Conservation (phyloP, 1,140 invertebrate species). For the Harpegnathos saltator region DNA sequence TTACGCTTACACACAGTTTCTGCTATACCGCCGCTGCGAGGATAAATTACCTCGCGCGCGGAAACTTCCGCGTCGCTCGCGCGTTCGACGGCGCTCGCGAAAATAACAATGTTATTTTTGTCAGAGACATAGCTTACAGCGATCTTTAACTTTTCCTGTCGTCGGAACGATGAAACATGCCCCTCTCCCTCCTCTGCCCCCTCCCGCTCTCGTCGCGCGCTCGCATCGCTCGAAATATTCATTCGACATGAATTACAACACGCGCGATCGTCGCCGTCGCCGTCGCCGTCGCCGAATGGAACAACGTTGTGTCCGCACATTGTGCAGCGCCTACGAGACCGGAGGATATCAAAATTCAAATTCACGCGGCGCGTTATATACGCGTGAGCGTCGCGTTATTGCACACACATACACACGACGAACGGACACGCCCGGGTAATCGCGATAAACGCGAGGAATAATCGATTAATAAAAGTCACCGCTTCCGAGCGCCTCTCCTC, state of each 20-base stretch:
- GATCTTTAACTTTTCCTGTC: not conserved
- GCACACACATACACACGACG: no score
- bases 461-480: not conserved
- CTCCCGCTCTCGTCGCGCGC: not conserved
- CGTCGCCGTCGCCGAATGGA: no score
- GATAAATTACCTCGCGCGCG: constrained; percentile 18
- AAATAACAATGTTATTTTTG: constrained; percentile 28
- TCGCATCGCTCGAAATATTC: no score
- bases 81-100: not conserved
- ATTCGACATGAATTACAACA: no score
- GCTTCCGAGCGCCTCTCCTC: not conserved
- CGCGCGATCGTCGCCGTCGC: no score
- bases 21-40: constrained; percentile 1
- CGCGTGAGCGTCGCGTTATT: not conserved
- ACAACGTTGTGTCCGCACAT: no score
- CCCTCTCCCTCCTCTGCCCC: no score
- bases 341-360: no score
- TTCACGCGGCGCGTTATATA: no score
- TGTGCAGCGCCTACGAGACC: no score
- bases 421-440: not conserved
- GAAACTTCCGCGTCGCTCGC: not conserved
- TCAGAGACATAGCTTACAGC: not conserved
- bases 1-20: constrained; percentile 40
- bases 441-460: not conserved
- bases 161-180: not conserved